phyloP scores from a whole-genome alignment of 2,113 vertebrate species.

The Boleophthalmus pectinirostris region DNA sequence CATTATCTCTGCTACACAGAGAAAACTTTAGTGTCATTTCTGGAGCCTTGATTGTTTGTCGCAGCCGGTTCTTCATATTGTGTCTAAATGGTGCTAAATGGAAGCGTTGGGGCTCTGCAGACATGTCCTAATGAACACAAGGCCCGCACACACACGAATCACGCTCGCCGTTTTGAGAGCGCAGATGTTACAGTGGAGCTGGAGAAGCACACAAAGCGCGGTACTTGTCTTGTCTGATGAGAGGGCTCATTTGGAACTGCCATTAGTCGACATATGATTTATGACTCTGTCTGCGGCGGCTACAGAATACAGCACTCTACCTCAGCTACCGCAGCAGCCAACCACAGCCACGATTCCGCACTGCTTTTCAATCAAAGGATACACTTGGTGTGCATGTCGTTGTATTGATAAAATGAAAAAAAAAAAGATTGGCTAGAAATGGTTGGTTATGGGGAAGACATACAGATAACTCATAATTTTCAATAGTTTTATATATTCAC shows the following conservation, averaged over 20 bases:
- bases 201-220: conserved; percentile 73
- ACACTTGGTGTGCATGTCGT: conserved; percentile 10
- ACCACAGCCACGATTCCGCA: conserved; percentile 13
- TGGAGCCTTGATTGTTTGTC: conserved; percentile 32
- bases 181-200: conserved; percentile 70
- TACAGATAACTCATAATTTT: no score
- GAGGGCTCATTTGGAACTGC: conserved; percentile 75
- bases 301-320: conserved; percentile 43
- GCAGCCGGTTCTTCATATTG: conserved; percentile 36
- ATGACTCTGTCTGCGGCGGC: conserved; percentile 57
- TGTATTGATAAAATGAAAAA: conserved; percentile 7
- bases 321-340: conserved; percentile 33
- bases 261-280: conserved; percentile 75
- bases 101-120: conserved; percentile 54
- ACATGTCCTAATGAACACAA: conserved; percentile 61
- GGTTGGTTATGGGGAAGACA: background rate
- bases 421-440: background rate
- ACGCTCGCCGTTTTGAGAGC: conserved; percentile 54
- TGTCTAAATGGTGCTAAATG: conserved; percentile 45
- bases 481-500: no score
- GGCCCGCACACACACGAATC: conserved; percentile 40
- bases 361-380: conserved; percentile 25
- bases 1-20: background rate
- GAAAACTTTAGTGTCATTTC: background rate
- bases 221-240: conserved; percentile 79